Evolutionary conservation across 2,113 vertebrate genomes (phyloP), one percentile per base, ranked within the genome.

Genomic region (Caloenas nicobarica): DNA sequence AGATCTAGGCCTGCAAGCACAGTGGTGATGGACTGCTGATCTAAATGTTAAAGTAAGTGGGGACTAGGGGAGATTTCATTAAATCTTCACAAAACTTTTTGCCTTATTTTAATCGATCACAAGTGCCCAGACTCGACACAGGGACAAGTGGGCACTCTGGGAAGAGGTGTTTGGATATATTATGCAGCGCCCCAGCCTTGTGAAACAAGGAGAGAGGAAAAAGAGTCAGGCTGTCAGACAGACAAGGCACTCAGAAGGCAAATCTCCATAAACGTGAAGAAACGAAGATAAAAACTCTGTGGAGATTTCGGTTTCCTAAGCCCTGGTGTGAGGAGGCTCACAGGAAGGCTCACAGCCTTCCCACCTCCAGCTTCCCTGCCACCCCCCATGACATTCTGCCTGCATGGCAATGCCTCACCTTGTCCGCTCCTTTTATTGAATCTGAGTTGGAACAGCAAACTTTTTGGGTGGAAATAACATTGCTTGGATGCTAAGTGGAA

Each of bases 121-220:
- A 13, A 74, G 53, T n/a, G 10, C 13, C 11, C 42, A 51, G 29
- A 5, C 21, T 34, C 0, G 0, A n/a, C 0, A 0, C 17, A 71
- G 48, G 56, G 40, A 51, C 50, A 48, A 81, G 21, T 4, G 26
- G 22, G 10, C 2, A 16, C 29, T 40, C 15, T 58, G 81, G 40
- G 58, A 76, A 50, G 15, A 6, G 13, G 3, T 42, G 23, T 70
- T 74, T 9, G 28, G 18, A 10, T 56, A 8, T 0, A 0, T 65
- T 50, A 68, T 17, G 34, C 64, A 81, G 13, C 0, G 0, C 62
- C 58, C 31, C 44, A 80, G 26, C 31, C 40, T 40, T 40, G 5
- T 21, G 26, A 21, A 86, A 16, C 33, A 29, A 69, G 31, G 38
- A 70, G 51, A 94, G n/a, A 56, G 50, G 65, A 42, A 58, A 54